Conservation (phyloP, 1,140 invertebrate species). For the Mercenaria mercenaria region DNA sequence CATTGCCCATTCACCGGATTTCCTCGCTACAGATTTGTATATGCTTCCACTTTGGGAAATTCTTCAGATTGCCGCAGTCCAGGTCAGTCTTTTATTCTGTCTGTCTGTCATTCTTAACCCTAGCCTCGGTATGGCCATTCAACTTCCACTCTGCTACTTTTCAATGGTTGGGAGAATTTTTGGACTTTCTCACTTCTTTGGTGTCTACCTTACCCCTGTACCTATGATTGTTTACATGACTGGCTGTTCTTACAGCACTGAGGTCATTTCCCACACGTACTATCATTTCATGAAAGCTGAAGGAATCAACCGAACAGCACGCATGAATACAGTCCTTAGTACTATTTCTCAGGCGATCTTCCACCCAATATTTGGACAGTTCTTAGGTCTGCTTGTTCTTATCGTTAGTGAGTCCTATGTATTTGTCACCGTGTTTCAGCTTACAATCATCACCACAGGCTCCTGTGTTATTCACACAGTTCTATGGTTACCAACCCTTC, state of each 20-base stretch:
- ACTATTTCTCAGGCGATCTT: not conserved
- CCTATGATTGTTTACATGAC: slow-evolving; percentile 23
- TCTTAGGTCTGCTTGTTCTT: slow-evolving; percentile 13
- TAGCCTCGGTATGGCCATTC: not conserved
- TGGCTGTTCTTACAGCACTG: not conserved
- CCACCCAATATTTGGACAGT: slow-evolving; percentile 5
- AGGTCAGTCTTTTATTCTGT: not conserved
- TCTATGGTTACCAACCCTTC: not conserved
- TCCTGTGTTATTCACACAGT: not conserved
- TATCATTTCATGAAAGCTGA: not conserved
- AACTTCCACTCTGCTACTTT: slow-evolving; percentile 16
- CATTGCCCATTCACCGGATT: slow-evolving; percentile 15
- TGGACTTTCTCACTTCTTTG: slow-evolving; percentile 17
- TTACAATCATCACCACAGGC: not conserved
- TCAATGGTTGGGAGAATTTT: slow-evolving; percentile 14
- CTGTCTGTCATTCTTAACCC: not conserved
- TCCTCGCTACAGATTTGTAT: slow-evolving; percentile 17
- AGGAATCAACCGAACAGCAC: not conserved
- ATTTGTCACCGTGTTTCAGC: slow-evolving; percentile 11
- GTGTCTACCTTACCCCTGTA: slow-evolving; percentile 22
- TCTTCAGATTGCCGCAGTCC: not conserved
- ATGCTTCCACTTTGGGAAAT: slow-evolving; percentile 15
- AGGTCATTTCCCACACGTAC: slow-evolving; percentile 9
- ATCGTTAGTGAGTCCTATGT: slow-evolving; percentile 34
- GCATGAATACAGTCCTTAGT: not conserved